Conservation (phyloP, 2,797 vertebrate species). For the Catostomus latipinnis region DNA sequence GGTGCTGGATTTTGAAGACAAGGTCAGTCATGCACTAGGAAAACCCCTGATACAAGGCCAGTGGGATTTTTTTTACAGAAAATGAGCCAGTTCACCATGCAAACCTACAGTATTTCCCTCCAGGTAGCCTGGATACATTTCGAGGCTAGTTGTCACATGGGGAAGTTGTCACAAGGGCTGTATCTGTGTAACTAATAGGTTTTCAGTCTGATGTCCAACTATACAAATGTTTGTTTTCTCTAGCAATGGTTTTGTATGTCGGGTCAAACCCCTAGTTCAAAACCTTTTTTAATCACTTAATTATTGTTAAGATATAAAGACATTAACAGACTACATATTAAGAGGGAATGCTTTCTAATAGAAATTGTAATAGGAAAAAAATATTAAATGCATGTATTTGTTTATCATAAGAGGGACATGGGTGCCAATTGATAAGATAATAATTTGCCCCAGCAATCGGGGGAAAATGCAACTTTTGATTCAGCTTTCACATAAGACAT, state of each 20-base stretch:
- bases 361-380: not conserved
- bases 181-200: too few relatives aligned
- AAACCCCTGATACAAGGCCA: constrained; percentile 23
- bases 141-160: too few relatives aligned
- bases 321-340: not conserved
- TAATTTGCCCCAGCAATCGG: not conserved
- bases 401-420: not conserved
- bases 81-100: not conserved
- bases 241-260: too few relatives aligned
- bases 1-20: constrained; percentile 46
- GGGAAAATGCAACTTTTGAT: not conserved
- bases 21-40: constrained; percentile 49
- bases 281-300: not conserved
- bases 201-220: too few relatives aligned
- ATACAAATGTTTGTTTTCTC: too few relatives aligned
- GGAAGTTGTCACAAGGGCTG: too few relatives aligned
- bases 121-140: not conserved
- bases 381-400: not conserved
- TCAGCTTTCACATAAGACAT: not conserved
- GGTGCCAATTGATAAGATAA: not conserved
- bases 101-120: not conserved
- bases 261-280: too few relatives aligned
- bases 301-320: not conserved
- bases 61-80: constrained; percentile 3
- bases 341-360: constrained; percentile 15